phyloP scores from a whole-genome alignment of 2,888 invertebrate genomes.

The Emmelina monodactyla region DNA sequence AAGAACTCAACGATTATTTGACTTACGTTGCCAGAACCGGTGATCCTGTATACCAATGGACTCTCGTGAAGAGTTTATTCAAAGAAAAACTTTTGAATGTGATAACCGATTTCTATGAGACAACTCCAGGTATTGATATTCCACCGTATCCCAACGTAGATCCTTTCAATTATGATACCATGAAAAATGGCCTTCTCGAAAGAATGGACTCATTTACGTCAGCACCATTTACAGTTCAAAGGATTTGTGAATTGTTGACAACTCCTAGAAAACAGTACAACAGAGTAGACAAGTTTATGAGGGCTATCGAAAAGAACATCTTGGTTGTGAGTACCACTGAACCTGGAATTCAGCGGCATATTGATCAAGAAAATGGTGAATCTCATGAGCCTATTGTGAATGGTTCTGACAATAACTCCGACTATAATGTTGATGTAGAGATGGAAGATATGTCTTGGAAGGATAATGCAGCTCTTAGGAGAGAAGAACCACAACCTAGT shows the following conservation, averaged over 20 bases:
- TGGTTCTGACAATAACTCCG: slow-evolving; percentile 65
- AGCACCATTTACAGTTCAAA: slow-evolving; percentile 95
- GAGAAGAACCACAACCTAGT: slow-evolving; percentile 42
- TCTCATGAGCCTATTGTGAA: slow-evolving; percentile 67
- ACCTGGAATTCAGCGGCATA: slow-evolving; percentile 67
- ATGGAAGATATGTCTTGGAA: slow-evolving; percentile 64
- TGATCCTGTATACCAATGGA: slow-evolving; percentile 93
- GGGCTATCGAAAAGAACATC: slow-evolving; percentile 95
- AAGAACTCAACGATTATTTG: slow-evolving; percentile 88
- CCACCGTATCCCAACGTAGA: slow-evolving; percentile 91
- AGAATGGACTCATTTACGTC: slow-evolving; percentile 84
- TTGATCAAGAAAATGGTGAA: slow-evolving; percentile 74
- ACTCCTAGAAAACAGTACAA: slow-evolving; percentile 94
- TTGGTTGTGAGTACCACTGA: slow-evolving; percentile 82
- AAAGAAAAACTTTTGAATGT: slow-evolving; percentile 86
- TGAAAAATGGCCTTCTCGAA: slow-evolving; percentile 84
- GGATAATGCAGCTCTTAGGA: slow-evolving; percentile 36
- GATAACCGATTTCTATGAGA: slow-evolving; percentile 87
- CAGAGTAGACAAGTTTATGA: slow-evolving; percentile 94
- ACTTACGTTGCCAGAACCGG: slow-evolving; percentile 92
- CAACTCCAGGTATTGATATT: slow-evolving; percentile 77
- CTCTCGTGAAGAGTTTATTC: slow-evolving; percentile 85
- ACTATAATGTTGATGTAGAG: slow-evolving; percentile 62
- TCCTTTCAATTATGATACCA: slow-evolving; percentile 86
- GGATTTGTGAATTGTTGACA: slow-evolving; percentile 92